Evolutionary conservation across 2,113 vertebrate genomes (phyloP).

Genomic region (Oreochromis aureus): DNA sequence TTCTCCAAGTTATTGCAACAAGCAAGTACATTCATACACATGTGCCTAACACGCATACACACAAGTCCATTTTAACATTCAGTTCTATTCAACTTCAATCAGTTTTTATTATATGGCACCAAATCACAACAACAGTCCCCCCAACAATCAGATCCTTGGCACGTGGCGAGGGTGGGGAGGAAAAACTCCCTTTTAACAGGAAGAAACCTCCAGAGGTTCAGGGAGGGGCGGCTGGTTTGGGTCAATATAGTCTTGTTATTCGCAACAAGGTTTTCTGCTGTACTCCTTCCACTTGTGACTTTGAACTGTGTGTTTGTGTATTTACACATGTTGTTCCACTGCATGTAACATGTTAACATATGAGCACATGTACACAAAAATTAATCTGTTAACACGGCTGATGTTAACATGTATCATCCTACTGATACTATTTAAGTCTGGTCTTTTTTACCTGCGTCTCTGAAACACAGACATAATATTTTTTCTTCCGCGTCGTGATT

Average conservation of each 20-base stretch:
- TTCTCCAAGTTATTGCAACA: not conserved
- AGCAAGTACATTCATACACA: not conserved
- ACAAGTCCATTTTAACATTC: not conserved
- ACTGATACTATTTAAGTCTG: not conserved
- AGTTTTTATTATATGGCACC: not conserved
- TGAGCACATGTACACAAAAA: not conserved
- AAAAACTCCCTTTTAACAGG: not conserved
- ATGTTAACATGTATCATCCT: constrained; percentile 6
- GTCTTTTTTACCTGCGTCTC: not conserved
- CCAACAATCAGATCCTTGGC: not conserved
- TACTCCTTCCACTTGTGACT: not conserved
- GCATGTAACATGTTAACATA: not conserved
- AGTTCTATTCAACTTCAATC: not conserved
- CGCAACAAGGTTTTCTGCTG: not conserved
- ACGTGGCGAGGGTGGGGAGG: not conserved
- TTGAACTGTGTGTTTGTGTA: not conserved
- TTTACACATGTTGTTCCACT: not conserved
- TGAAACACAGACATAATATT: not conserved
- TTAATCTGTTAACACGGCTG: not conserved
- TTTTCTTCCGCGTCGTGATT: not conserved
- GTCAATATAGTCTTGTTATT: not conserved
- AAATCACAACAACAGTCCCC: not conserved
- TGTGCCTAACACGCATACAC: not conserved
- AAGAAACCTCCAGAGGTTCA: not conserved
- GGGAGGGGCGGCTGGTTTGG: not conserved